Percentiles rank a stretch among this genome's conserved stretches.
phyloP scores from a whole-genome alignment of 1,140 invertebrate genomes.

The Epicauta chinensis region DNA sequence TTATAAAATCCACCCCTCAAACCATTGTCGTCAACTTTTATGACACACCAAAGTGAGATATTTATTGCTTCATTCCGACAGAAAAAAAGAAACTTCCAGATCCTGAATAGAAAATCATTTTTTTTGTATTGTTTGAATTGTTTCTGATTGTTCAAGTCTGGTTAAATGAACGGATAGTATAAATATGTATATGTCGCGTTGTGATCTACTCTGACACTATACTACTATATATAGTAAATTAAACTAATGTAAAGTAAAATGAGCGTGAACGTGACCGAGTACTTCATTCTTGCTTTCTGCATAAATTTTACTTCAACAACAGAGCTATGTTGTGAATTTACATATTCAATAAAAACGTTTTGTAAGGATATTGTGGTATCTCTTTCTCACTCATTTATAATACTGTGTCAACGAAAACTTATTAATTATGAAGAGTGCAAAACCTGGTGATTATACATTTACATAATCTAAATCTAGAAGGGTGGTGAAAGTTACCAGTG shows the following conservation, averaged over 20 bases:
- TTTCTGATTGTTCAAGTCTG: too few species aligned
- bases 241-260: slow-evolving; percentile 4
- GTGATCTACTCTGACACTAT: neutral
- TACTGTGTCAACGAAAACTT: slow-evolving; percentile 1
- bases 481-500: too few species aligned
- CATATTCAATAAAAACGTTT: slow-evolving; percentile 9
- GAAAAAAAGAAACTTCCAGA: neutral
- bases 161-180: neutral
- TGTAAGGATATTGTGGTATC: neutral
- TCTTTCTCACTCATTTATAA: too few species aligned
- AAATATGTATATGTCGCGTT: neutral
- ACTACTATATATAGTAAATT: slow-evolving; percentile 3
- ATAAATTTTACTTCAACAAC: slow-evolving; percentile 1
- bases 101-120: neutral
- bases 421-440: slow-evolving; percentile 5
- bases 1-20: slow-evolving; percentile 24
- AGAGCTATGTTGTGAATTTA: neutral
- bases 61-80: slow-evolving; percentile 21
- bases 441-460: neutral
- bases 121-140: too few species aligned
- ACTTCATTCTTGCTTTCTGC: slow-evolving; percentile 6
- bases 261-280: slow-evolving; percentile 6
- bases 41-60: slow-evolving; percentile 27
- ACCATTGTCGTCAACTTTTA: slow-evolving; percentile 30
- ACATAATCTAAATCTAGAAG: neutral